These are phyloP conservation scores for Oscheius sp. DNA, from an alignment of 1,140 invertebrate species.

Conservation along the genomic window DNA sequence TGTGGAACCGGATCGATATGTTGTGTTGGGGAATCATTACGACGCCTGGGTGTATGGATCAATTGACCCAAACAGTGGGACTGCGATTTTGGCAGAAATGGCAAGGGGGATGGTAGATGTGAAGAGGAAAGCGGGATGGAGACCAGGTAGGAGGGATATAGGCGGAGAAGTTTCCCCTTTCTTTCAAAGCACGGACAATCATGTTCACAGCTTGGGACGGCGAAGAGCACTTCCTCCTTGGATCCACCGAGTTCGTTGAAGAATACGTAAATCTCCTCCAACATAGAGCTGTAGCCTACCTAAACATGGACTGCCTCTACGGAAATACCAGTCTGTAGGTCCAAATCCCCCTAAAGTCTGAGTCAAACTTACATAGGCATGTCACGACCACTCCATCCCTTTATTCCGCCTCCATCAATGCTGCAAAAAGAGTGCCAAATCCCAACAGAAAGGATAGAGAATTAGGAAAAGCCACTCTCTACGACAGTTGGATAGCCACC, in stretches of 20 bases:
- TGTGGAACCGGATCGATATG: conserved; percentile 64
- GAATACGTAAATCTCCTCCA: conserved; percentile 53
- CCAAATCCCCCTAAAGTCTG: not conserved
- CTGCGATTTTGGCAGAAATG: conserved; percentile 66
- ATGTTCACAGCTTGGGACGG: conserved; percentile 66
- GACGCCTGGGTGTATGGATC: conserved; percentile 67
- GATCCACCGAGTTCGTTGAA: conserved; percentile 60
- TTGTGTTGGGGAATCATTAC: conserved; percentile 67
- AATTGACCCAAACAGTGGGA: conserved; percentile 59
- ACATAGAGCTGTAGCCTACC: conserved; percentile 53
- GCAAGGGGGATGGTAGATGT: conserved; percentile 61
- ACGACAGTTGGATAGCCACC: conserved; percentile 52
- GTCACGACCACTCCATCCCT: conserved; percentile 50
- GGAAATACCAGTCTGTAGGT: conserved; percentile 50
- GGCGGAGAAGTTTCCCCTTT: not conserved
- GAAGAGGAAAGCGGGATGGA: conserved; percentile 58
- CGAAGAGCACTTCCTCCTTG: conserved; percentile 65
- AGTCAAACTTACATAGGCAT: conserved; percentile 37
- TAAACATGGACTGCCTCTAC: conserved; percentile 53
- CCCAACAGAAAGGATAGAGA: conserved; percentile 47
- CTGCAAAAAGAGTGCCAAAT: conserved; percentile 52
- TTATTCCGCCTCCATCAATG: conserved; percentile 46
- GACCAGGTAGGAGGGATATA: conserved; percentile 60
- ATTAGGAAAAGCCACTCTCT: conserved; percentile 52
- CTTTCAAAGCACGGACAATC: conserved; percentile 15